Percentiles rank a stretch among this genome's conserved stretches.
These are phyloP conservation scores for Drosophila mojavensis DNA, from an alignment of 1,140 invertebrate genomes.

Conservation along the genomic window DNA sequence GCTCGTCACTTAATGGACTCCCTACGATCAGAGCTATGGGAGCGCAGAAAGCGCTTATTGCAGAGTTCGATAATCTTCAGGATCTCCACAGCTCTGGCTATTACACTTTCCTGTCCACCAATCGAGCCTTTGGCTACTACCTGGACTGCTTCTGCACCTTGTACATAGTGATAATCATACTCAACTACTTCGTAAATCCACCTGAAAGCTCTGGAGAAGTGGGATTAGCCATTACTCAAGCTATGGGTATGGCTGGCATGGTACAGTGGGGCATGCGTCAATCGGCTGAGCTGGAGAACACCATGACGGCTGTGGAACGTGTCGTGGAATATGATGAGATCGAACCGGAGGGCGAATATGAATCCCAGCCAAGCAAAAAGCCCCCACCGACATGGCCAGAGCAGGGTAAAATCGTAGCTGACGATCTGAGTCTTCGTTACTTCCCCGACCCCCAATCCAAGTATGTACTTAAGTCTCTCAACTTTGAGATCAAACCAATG, in stretches of 20 bases:
- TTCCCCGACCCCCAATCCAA: conserved; percentile 85
- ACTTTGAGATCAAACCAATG: conserved; percentile 85
- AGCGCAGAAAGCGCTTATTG: conserved; percentile 87
- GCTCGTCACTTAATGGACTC: conserved; percentile 89
- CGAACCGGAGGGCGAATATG: conserved; percentile 86
- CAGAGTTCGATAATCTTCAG: conserved; percentile 87
- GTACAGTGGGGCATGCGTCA: conserved; percentile 86
- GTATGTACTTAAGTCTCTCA: conserved; percentile 87
- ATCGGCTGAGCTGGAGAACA: conserved; percentile 89
- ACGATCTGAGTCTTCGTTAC: conserved; percentile 86
- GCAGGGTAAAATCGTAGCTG: conserved; percentile 88
- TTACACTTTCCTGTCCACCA: conserved; percentile 91
- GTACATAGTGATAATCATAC: conserved; percentile 88
- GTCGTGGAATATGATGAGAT: conserved; percentile 91
- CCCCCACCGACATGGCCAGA: conserved; percentile 89
- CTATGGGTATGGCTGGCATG: conserved; percentile 91
- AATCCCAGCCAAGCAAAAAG: conserved; percentile 86
- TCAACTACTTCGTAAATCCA: conserved; percentile 85
- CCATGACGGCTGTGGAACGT: conserved; percentile 92
- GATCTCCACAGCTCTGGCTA: conserved; percentile 90
- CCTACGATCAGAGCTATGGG: conserved; percentile 89
- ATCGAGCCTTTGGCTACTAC: conserved; percentile 92
- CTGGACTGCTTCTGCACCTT: conserved; percentile 88
- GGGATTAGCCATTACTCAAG: conserved; percentile 93
- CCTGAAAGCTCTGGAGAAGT: conserved; percentile 86